Percentiles rank a stretch among this genome's conserved stretches.
phyloP scores from a whole-genome alignment of 2,888 invertebrate genomes.

The Imbricaverruca yamaguchii region DNA sequence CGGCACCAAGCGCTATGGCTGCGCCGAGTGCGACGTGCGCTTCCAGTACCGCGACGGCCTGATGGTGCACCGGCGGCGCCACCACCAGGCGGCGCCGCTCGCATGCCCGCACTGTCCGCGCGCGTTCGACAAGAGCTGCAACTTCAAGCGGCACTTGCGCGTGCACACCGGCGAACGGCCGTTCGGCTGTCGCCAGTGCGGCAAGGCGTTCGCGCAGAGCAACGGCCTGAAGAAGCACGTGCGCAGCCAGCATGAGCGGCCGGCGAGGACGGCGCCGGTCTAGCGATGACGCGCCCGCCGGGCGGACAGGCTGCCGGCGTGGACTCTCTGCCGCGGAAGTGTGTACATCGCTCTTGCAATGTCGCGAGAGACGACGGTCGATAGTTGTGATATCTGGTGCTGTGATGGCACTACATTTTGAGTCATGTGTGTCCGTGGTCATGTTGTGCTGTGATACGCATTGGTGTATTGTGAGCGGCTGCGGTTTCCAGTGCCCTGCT shows the following conservation, averaged over 20 bases:
- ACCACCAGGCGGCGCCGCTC: background rate
- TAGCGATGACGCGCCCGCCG: too few species aligned
- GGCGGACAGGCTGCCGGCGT: too few species aligned
- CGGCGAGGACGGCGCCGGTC: background rate
- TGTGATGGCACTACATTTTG: too few species aligned
- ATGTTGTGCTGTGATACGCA: too few species aligned
- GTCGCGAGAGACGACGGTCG: too few species aligned
- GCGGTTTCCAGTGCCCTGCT: too few species aligned
- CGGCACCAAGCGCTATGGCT: conserved; percentile 23
- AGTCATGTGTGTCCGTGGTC: too few species aligned
- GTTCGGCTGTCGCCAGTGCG: background rate
- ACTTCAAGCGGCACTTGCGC: background rate
- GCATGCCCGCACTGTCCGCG: background rate
- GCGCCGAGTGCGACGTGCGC: conserved; percentile 25
- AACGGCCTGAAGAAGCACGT: conserved; percentile 9
- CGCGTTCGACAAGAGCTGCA: background rate
- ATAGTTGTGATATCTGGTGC: too few species aligned
- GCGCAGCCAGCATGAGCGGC: background rate
- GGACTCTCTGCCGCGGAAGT: too few species aligned
- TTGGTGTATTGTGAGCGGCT: too few species aligned
- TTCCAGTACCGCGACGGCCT: conserved; percentile 28
- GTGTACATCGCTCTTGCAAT: too few species aligned
- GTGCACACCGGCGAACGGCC: conserved; percentile 6
- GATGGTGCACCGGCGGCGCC: conserved; percentile 26
- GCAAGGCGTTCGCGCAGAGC: background rate